phyloP scores from a whole-genome alignment of 2,797 vertebrate species.

The Xerus rutilus region DNA sequence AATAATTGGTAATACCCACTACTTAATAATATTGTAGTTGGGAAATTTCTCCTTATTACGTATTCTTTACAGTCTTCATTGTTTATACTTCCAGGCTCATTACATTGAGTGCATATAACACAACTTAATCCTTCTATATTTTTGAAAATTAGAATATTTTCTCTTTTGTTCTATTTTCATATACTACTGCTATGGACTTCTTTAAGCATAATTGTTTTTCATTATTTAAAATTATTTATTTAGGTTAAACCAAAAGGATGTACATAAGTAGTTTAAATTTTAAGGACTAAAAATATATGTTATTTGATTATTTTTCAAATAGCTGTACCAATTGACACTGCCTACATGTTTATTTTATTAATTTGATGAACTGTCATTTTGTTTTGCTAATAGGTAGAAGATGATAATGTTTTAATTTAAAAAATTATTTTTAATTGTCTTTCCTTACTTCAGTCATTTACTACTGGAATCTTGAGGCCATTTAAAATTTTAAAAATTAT shows the following conservation, averaged over 20 bases:
- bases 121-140: background rate
- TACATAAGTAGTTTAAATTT: background rate
- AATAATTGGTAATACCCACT: background rate
- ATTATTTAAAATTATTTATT: conserved; percentile 50
- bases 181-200: background rate
- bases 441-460: conserved; percentile 30
- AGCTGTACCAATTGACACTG: background rate
- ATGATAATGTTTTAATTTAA: conserved; percentile 41
- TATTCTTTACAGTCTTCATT: background rate
- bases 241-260: conserved; percentile 19
- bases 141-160: conserved; percentile 20
- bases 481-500: background rate
- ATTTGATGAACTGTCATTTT: background rate
- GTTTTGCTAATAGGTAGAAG: conserved; percentile 34
- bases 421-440: background rate
- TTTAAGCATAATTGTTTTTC: background rate
- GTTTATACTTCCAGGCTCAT: background rate
- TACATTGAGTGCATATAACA: background rate
- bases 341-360: background rate
- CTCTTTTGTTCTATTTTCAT: conserved; percentile 36
- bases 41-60: background rate
- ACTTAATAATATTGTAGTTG: background rate
- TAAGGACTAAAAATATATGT: background rate
- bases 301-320: conserved; percentile 45
- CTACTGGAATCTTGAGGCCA: background rate